Evolutionary conservation across 2,797 vertebrate genomes (phyloP).

Genomic region (Arctocebus calabarensis): DNA sequence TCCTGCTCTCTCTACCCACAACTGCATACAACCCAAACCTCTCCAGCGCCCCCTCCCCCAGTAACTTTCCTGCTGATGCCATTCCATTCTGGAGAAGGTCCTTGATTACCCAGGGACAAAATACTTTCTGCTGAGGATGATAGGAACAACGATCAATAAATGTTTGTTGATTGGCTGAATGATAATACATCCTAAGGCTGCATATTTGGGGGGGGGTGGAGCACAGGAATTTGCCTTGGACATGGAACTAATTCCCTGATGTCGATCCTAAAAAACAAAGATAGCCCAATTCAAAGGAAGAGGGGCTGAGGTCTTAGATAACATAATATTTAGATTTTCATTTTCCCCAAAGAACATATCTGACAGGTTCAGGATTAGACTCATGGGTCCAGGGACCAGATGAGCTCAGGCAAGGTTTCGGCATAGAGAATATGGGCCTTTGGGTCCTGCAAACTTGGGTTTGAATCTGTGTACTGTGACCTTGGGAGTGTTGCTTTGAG

Average conservation of each 20-base stretch:
- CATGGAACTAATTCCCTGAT: background rate
- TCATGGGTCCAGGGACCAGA: background rate
- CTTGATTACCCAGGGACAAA: background rate
- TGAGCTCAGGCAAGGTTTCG: background rate
- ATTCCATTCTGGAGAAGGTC: background rate
- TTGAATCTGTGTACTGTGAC: background rate
- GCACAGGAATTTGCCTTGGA: background rate
- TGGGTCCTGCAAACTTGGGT: background rate
- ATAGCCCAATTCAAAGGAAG: background rate
- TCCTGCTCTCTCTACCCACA: background rate
- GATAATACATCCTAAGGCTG: background rate
- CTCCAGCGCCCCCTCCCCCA: background rate
- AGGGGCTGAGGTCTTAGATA: background rate
- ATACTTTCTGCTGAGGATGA: conserved; percentile 20
- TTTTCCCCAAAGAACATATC: background rate
- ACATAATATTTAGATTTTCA: background rate
- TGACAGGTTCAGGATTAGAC: background rate
- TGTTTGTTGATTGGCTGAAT: conserved; percentile 43
- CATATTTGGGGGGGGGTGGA: background rate
- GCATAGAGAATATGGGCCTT: background rate
- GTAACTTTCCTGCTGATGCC: background rate
- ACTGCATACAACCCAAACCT: background rate
- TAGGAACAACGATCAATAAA: background rate
- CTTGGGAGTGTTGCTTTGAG: background rate
- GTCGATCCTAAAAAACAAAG: background rate